These are phyloP conservation scores for Pyrochroa serraticornis DNA, from an alignment of 2,888 invertebrate species.

Conservation along the genomic window DNA sequence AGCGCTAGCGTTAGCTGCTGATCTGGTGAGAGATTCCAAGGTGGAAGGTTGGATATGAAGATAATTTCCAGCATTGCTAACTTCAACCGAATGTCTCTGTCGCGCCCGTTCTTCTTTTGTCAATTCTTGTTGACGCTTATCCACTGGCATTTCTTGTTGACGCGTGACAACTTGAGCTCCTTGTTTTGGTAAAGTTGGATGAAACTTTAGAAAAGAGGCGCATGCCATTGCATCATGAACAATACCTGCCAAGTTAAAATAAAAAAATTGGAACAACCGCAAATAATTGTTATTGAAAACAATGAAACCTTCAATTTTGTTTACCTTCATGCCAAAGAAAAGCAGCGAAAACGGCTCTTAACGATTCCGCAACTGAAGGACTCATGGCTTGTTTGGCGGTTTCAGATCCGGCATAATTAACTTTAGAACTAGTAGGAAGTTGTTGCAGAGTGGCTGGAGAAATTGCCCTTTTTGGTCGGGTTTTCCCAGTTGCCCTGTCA, in stretches of 20 bases:
- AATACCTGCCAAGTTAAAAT: constrained; percentile 64
- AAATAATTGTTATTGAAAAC: too few species aligned
- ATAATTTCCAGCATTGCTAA: constrained; percentile 71
- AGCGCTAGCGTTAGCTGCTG: constrained; percentile 79
- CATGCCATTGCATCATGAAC: constrained; percentile 99
- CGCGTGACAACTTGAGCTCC: constrained; percentile 77
- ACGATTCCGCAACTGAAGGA: constrained; percentile 89
- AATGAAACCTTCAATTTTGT: constrained; percentile 12
- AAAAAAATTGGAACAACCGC: too few species aligned
- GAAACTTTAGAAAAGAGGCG: constrained; percentile 94
- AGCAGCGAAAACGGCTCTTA: constrained; percentile 95
- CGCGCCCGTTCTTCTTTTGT: constrained; percentile 68
- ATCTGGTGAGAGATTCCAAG: constrained; percentile 75
- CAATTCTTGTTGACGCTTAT: constrained; percentile 60
- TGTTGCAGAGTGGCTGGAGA: constrained; percentile 57
- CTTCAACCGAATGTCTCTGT: constrained; percentile 89
- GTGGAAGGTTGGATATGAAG: constrained; percentile 80
- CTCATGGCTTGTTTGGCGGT: constrained; percentile 84
- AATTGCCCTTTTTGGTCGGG: constrained; percentile 59
- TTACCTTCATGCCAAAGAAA: constrained; percentile 93
- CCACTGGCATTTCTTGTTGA: constrained; percentile 51
- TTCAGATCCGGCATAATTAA: constrained; percentile 57
- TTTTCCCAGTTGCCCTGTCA: constrained; percentile 60
- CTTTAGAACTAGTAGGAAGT: constrained; percentile 52
- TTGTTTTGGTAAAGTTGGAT: constrained; percentile 83